Evolutionary conservation across 2,888 invertebrate species (phyloP).

Genomic region (Clistopyga incitator): DNA sequence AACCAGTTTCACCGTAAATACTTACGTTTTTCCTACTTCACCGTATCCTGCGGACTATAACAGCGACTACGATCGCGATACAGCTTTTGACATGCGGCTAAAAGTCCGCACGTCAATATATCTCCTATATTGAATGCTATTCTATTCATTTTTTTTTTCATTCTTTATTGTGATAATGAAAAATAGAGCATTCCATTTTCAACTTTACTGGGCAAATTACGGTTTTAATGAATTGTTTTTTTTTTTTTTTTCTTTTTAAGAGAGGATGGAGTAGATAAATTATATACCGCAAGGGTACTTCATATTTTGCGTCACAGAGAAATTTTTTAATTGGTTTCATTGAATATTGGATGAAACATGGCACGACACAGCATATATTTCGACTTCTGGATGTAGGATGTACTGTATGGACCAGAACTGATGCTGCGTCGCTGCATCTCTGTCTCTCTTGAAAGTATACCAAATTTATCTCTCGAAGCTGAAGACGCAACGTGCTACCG

Average conservation of each 20-base stretch:
- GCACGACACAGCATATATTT: neutral
- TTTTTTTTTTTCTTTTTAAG: no score
- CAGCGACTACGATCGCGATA: neutral
- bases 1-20: constrained; percentile 39
- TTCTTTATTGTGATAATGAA: no score
- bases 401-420: neutral
- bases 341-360: constrained; percentile 3
- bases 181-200: no score
- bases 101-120: no score
- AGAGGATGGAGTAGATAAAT: no score
- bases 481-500: constrained; percentile 44
- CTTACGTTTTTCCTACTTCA: neutral
- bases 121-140: no score
- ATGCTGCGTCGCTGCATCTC: neutral
- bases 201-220: no score
- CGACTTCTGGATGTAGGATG: neutral
- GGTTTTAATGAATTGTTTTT: no score
- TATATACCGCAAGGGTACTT: no score
- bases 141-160: no score
- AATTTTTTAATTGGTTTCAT: neutral
- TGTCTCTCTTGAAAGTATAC: constrained; percentile 6
- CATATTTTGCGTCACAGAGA: neutral
- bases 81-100: neutral
- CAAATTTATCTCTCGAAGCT: constrained; percentile 50
- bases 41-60: neutral